Evolutionary conservation across 37 sponge, comb jelly and placozoan genomes (phyloP), one percentile per base, ranked within the genome.

Genomic region (Axinella damicornis): DNA sequence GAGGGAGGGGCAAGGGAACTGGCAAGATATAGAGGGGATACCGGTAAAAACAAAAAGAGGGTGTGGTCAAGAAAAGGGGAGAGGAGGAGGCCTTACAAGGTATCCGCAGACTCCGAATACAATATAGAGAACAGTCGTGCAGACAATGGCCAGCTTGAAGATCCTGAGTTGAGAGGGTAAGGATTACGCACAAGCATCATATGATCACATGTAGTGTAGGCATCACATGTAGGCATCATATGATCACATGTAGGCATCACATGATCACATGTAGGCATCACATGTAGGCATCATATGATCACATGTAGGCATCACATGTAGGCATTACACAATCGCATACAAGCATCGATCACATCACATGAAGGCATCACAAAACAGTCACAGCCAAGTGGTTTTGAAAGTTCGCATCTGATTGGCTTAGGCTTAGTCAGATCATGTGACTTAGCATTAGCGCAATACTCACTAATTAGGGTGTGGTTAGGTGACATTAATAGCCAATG

Each of bases 101-200:
- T 98, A 98, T 16, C 99, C 99, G 61, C 90, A 89, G 27, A 94
- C 80, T 15, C 99, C 99, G 92, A 98, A 98, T 27, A 84, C 39
- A 38, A 91, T 64, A 74, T 98, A 98, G 22, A 98, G 67, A 2
- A 71, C 30, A 25, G 97, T 96, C 27, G 81, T 79, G 5, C 71
- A 5, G 35, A 59, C 18, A 60, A 96, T 71, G 46, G 87, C 79
- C 2, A 90, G 24, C 69, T 46, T 89, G 91, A 96, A 96, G 22
- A 94, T 74, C 2, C 88, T 91, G 71, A 33, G 46, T 4, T 46
- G 46, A 46, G 4, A 46, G 6, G 46, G 6, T 12, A 4, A 46
- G 4, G 6, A 46, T 46, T 46, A 46, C 46, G 9, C 46, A 46
- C 46, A 46, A 9, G 46, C 46, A 46, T n/a, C n/a, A n/a, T n/a